Evolutionary conservation across 2,113 vertebrate genomes (phyloP).

Genomic region (Apistogramma diplotaenia): DNA sequence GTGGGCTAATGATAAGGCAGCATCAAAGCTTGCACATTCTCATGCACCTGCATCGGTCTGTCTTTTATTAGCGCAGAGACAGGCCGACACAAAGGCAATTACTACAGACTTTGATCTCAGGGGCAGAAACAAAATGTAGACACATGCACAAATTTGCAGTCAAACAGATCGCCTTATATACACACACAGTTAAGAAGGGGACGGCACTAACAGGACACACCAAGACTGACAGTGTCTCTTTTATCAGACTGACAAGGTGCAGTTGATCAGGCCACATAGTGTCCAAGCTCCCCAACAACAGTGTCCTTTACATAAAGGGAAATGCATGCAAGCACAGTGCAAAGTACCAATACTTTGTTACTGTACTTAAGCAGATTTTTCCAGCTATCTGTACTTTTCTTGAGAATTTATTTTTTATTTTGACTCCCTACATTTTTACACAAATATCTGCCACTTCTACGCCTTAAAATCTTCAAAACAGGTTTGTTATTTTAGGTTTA

Average conservation of each 20-base stretch:
- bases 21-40: slow-evolving; percentile 35
- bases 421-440: no score
- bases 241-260: not conserved
- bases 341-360: no score
- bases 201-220: not conserved
- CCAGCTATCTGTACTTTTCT: no score
- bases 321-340: not conserved
- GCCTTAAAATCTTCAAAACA: no score
- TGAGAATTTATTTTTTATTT: no score
- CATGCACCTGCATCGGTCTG: slow-evolving; percentile 50
- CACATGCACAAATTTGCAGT: not conserved
- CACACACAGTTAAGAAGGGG: not conserved
- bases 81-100: slow-evolving; percentile 67
- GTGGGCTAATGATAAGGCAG: slow-evolving; percentile 65
- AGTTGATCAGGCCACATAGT: not conserved
- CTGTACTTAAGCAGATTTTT: no score
- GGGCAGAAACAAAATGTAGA: slow-evolving; percentile 13
- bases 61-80: slow-evolving; percentile 66
- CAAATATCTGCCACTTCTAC: no score
- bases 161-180: not conserved
- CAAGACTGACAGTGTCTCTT: not conserved
- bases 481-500: no score
- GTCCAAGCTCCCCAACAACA: not conserved
- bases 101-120: slow-evolving; percentile 61
- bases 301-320: not conserved